These are phyloP conservation scores for Cryptotis parvus DNA, from an alignment of 2,113 vertebrate species.

Conservation along the genomic window DNA sequence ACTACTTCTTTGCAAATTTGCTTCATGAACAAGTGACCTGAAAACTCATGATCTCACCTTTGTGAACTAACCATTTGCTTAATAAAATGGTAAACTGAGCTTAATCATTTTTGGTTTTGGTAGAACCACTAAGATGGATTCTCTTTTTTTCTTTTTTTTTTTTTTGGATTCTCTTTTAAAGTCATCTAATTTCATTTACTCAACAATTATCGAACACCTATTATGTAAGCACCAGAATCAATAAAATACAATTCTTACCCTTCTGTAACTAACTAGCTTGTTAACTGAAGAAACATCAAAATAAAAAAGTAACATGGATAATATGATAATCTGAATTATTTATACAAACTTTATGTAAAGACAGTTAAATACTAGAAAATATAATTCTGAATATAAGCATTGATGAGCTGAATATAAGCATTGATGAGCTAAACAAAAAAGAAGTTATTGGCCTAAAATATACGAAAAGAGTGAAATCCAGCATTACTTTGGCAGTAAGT, in stretches of 20 bases:
- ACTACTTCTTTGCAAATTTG: constrained; percentile 52
- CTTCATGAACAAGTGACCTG: background rate
- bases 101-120: constrained; percentile 8
- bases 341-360: background rate
- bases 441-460: constrained; percentile 42
- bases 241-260: background rate
- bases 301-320: constrained; percentile 32
- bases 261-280: background rate
- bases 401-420: constrained; percentile 27
- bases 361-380: background rate
- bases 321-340: constrained; percentile 26
- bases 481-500: background rate
- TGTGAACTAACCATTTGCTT: constrained; percentile 23
- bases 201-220: background rate
- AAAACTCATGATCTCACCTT: background rate
- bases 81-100: constrained; percentile 41
- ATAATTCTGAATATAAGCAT: background rate
- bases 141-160: too few species aligned
- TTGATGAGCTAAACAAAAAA: constrained; percentile 36
- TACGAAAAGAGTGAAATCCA: constrained; percentile 18
- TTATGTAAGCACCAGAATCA: background rate
- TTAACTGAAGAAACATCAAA: constrained; percentile 48
- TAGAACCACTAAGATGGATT: background rate
- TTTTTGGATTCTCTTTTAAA: constrained; percentile 35
- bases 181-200: constrained; percentile 16